Percentiles rank a stretch among this genome's conserved stretches.
These are phyloP conservation scores for Geophilus truncorum DNA, from an alignment of 2,888 invertebrate species.

Conservation along the genomic window DNA sequence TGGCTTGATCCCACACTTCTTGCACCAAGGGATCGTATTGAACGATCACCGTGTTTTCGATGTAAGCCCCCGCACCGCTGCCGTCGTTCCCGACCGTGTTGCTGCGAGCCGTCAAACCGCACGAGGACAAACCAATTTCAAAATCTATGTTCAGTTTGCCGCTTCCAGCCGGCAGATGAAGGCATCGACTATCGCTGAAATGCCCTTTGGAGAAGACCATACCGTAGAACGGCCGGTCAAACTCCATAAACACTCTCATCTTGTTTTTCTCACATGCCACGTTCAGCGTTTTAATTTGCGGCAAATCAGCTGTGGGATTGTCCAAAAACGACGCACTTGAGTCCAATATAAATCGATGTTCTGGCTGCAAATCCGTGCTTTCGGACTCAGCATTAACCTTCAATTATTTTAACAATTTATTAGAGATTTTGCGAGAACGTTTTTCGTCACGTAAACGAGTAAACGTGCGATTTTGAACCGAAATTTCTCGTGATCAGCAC, in stretches of 20 bases:
- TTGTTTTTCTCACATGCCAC: slow-evolving; percentile 94
- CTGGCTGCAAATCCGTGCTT: background rate
- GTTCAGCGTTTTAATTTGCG: slow-evolving; percentile 74
- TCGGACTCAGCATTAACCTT: background rate
- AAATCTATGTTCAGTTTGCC: slow-evolving; percentile 87
- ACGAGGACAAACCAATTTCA: slow-evolving; percentile 87
- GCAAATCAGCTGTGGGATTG: slow-evolving; percentile 64
- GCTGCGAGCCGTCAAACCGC: slow-evolving; percentile 89
- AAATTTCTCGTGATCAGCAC: too few species aligned
- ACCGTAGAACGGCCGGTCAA: slow-evolving; percentile 89
- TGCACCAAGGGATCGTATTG: slow-evolving; percentile 93
- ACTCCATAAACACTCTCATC: slow-evolving; percentile 91
- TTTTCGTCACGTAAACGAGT: too few species aligned
- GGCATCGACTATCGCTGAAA: slow-evolving; percentile 85
- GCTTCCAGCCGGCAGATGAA: slow-evolving; percentile 83
- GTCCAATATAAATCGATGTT: background rate
- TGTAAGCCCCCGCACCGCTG: slow-evolving; percentile 57
- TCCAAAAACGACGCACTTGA: slow-evolving; percentile 53
- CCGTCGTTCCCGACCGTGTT: slow-evolving; percentile 41
- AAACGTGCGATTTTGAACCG: too few species aligned
- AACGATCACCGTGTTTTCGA: slow-evolving; percentile 83
- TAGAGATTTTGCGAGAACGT: too few species aligned
- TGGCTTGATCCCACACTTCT: slow-evolving; percentile 92
- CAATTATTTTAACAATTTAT: too few species aligned
- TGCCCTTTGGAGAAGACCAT: slow-evolving; percentile 93